phyloP scores from a whole-genome alignment of 64 coral and sea anemone species.

The Anthopleura sola region DNA sequence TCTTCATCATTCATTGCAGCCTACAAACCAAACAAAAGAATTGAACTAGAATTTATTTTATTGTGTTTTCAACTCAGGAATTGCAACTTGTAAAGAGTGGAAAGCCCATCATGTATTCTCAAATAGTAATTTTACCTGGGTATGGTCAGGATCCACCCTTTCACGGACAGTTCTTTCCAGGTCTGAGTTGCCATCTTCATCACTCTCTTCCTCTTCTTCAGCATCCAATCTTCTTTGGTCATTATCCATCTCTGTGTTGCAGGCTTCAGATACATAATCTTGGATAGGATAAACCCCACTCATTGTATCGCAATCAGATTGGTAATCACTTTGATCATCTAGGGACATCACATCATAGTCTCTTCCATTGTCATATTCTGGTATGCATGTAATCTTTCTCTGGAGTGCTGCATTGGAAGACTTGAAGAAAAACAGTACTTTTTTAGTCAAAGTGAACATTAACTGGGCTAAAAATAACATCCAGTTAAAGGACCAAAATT shows the following conservation, averaged over 20 bases:
- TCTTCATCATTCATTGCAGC: slow-evolving; percentile 19
- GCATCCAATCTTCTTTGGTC: not conserved
- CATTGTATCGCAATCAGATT: slow-evolving; percentile 41
- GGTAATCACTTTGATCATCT: slow-evolving; percentile 21
- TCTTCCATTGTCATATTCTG: not conserved
- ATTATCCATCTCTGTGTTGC: not conserved
- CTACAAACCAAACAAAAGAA: not conserved
- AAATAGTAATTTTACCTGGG: not conserved
- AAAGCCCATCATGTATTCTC: too few relatives aligned
- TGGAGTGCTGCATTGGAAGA: not conserved
- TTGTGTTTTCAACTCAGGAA: not conserved
- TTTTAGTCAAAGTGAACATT: not conserved
- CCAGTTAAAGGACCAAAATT: too few relatives aligned
- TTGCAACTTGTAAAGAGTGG: too few relatives aligned
- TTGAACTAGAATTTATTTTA: too few relatives aligned
- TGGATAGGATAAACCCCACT: slow-evolving; percentile 57
- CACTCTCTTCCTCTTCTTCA: slow-evolving; percentile 10
- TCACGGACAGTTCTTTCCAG: slow-evolving; percentile 8
- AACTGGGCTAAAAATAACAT: too few relatives aligned
- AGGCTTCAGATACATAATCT: slow-evolving; percentile 27
- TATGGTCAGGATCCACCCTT: not conserved
- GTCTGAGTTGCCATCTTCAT: slow-evolving; percentile 1
- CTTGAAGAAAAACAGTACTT: not conserved
- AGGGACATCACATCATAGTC: not conserved
- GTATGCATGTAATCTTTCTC: not conserved